Percentiles rank a stretch among this genome's conserved stretches.
phyloP scores from a whole-genome alignment of 2,888 invertebrate genomes.

The Metacarcinus magister region DNA sequence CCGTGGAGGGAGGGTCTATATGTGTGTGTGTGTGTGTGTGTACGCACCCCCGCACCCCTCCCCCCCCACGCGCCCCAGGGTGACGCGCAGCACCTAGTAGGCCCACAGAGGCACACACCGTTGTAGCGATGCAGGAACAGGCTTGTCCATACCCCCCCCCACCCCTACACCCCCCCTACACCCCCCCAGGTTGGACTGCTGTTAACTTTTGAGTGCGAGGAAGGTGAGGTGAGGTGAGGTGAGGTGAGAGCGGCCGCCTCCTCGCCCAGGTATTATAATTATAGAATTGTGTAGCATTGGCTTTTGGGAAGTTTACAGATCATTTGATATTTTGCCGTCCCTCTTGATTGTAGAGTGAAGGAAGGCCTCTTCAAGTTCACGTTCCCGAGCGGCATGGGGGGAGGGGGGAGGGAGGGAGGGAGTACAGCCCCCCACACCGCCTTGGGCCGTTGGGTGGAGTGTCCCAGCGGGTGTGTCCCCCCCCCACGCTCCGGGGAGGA shows the following conservation, averaged over 20 bases:
- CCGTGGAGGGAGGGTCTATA: neutral
- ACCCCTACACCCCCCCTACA: neutral
- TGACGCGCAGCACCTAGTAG: constrained; percentile 16
- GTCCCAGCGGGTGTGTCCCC: neutral
- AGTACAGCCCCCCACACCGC: neutral
- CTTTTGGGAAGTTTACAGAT: constrained; percentile 78
- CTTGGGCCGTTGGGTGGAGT: neutral
- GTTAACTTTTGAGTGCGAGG: constrained; percentile 75
- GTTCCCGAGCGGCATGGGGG: constrained; percentile 9
- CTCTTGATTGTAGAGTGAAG: constrained; percentile 79
- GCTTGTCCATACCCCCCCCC: neutral
- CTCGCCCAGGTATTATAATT: constrained; percentile 78
- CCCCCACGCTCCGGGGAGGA: no score
- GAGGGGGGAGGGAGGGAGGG: neutral
- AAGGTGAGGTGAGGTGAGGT: constrained; percentile 61
- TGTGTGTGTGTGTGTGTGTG: neutral
- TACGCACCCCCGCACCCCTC: neutral
- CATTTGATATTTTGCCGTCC: constrained; percentile 81
- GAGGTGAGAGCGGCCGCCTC: constrained; percentile 65
- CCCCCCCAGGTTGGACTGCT: constrained; percentile 72
- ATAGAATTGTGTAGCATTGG: constrained; percentile 80
- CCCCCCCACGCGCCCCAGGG: neutral
- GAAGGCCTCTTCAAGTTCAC: constrained; percentile 58
- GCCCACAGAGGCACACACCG: constrained; percentile 53
- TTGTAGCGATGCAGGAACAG: constrained; percentile 68